Percentiles rank a stretch among this genome's conserved stretches.
These are phyloP conservation scores for Anser brachyrhynchus DNA, from an alignment of 2,113 vertebrate genomes.

Conservation along the genomic window DNA sequence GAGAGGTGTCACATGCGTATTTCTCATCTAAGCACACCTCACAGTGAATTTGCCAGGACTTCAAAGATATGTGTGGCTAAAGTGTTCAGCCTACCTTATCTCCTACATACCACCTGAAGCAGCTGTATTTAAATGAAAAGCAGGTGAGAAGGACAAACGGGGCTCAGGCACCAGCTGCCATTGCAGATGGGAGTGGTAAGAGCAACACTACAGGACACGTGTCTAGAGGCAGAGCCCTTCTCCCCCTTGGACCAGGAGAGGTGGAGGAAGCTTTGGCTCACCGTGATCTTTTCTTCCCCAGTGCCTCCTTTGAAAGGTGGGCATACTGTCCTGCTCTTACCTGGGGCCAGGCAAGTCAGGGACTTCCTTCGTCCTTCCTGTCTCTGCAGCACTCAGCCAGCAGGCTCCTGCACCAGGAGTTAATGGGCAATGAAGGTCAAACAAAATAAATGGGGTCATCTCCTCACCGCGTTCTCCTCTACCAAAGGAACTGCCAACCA, in stretches of 20 bases:
- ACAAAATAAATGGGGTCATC: accelerated
- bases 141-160: background rate
- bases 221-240: background rate
- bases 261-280: background rate
- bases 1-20: accelerated
- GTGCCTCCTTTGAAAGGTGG: background rate
- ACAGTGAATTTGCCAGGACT: background rate
- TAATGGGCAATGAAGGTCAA: background rate
- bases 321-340: background rate
- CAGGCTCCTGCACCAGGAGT: background rate
- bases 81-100: background rate
- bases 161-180: background rate
- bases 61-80: background rate
- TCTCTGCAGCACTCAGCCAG: accelerated
- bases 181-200: background rate
- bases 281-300: background rate
- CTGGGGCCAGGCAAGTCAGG: background rate
- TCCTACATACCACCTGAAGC: background rate
- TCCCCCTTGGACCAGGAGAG: background rate
- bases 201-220: accelerated
- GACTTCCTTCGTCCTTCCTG: background rate
- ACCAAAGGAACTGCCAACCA: background rate
- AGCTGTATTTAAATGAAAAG: background rate
- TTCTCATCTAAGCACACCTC: background rate
- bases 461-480: background rate